These are phyloP conservation scores for Hexactinellida sp. DNA, from an alignment of 37 sponge, comb jelly and placozoan genomes.

Conservation along the genomic window DNA sequence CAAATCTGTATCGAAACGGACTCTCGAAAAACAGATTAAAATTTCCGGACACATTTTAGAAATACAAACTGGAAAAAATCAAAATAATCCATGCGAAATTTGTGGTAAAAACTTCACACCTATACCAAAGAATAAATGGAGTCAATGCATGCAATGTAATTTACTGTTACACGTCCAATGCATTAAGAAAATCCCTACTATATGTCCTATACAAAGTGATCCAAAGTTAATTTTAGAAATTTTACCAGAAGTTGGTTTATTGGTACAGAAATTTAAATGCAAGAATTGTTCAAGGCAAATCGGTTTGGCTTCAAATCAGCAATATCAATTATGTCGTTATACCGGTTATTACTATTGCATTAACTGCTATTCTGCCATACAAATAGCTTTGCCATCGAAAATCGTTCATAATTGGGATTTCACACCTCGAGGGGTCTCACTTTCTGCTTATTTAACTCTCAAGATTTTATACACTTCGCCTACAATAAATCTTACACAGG, in stretches of 20 bases:
- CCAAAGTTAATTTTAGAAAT: constrained; percentile 40
- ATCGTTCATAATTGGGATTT: constrained; percentile 99
- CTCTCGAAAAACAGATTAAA: neutral
- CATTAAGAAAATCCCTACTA: neutral
- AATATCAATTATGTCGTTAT: constrained; percentile 76
- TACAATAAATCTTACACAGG: neutral
- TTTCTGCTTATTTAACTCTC: neutral
- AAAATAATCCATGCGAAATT: neutral
- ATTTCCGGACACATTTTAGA: neutral
- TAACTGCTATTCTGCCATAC: constrained; percentile 63
- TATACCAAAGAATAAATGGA: neutral
- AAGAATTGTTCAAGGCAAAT: constrained; percentile 31
- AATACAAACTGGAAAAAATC: neutral
- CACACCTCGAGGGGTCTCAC: constrained; percentile 29
- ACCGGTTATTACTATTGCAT: constrained; percentile 71
- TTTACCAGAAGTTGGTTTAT: constrained; percentile 69
- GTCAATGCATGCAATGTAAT: neutral
- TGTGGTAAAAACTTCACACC: neutral
- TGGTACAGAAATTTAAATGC: constrained; percentile 79
- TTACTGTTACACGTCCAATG: neutral
- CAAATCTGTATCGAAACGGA: neutral
- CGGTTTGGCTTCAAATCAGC: neutral
- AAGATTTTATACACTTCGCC: neutral
- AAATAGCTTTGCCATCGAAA: constrained; percentile 65
- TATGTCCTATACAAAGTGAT: neutral